phyloP scores from a whole-genome alignment of 1,140 invertebrate species.

The Drosophila truncata region DNA sequence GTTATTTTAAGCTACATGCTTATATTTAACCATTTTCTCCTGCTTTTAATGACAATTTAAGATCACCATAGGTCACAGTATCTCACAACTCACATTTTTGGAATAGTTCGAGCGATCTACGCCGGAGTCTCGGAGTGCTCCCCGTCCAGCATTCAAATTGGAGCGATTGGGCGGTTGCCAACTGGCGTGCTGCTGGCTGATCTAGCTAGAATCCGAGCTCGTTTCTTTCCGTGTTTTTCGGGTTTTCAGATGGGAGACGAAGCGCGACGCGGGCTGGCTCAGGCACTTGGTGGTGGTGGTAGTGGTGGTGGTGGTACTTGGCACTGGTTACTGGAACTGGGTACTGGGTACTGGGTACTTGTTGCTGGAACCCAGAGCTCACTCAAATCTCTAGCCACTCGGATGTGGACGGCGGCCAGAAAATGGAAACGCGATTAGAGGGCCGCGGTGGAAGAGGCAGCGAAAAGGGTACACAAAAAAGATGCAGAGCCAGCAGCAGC shows the following conservation, averaged over 20 bases:
- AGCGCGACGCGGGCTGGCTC: constrained; percentile 27
- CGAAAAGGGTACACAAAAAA: constrained; percentile 61
- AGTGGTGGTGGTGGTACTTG: constrained; percentile 15
- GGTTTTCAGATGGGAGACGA: constrained; percentile 33
- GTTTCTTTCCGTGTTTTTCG: constrained; percentile 46
- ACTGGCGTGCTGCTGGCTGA: constrained; percentile 37
- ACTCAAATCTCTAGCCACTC: constrained; percentile 23
- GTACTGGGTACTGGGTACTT: constrained; percentile 44
- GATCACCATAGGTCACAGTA: constrained; percentile 7
- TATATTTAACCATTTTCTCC: neutral
- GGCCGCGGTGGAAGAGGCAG: constrained; percentile 27
- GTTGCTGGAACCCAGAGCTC: constrained; percentile 37
- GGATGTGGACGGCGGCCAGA: constrained; percentile 44
- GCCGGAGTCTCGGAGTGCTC: constrained; percentile 11
- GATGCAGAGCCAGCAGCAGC: constrained; percentile 66
- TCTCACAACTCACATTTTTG: constrained; percentile 40
- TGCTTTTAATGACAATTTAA: neutral
- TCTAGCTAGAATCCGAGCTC: constrained; percentile 62
- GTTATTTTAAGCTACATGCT: neutral
- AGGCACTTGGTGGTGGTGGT: constrained; percentile 12
- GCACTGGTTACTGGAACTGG: constrained; percentile 13
- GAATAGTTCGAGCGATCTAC: constrained; percentile 5
- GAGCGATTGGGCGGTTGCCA: constrained; percentile 37
- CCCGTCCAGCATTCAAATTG: constrained; percentile 46
- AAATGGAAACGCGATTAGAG: constrained; percentile 79